Evolutionary conservation across 1,140 invertebrate genomes (phyloP).

Genomic region (Atopsyche davidsoni): DNA sequence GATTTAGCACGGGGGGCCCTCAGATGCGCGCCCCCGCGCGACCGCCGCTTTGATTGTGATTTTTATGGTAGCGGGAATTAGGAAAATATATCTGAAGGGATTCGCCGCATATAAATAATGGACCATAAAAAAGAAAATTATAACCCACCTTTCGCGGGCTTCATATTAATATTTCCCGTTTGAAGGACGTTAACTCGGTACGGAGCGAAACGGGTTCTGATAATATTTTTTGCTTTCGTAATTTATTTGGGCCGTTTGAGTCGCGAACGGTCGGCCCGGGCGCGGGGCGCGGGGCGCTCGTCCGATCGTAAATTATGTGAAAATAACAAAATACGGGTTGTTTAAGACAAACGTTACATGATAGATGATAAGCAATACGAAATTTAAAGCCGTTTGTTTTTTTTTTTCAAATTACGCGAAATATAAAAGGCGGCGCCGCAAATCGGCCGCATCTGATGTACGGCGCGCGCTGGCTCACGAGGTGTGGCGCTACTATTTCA

Average conservation of each 20-base stretch:
- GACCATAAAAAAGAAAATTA: conserved; percentile 31
- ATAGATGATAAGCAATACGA: conserved; percentile 29
- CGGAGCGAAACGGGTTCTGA: conserved; percentile 22
- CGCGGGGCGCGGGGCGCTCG: conserved; percentile 4
- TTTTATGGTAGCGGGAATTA: conserved; percentile 30
- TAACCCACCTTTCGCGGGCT: conserved; percentile 28
- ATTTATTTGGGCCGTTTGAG: conserved; percentile 27
- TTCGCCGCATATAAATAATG: conserved; percentile 31
- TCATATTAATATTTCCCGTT: conserved; percentile 23
- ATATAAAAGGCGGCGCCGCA: conserved; percentile 9
- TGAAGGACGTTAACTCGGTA: conserved; percentile 27
- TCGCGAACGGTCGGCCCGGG: conserved; percentile 20
- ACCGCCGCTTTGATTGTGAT: conserved; percentile 28
- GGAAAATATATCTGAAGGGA: conserved; percentile 31
- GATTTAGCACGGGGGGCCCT: conserved; percentile 28
- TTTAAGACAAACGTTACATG: conserved; percentile 31
- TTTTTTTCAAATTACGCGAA: conserved; percentile 13
- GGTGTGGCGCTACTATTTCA: not conserved
- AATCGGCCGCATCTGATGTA: conserved; percentile 8
- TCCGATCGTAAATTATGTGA: conserved; percentile 28
- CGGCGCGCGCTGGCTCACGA: too few relatives aligned
- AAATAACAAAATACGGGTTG: conserved; percentile 29
- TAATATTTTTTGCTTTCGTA: conserved; percentile 28
- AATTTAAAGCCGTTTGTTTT: conserved; percentile 27
- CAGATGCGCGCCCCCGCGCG: conserved; percentile 27